Conservation (phyloP, 2,113 vertebrate genomes). For the Erythrolamprus reginae region DNA sequence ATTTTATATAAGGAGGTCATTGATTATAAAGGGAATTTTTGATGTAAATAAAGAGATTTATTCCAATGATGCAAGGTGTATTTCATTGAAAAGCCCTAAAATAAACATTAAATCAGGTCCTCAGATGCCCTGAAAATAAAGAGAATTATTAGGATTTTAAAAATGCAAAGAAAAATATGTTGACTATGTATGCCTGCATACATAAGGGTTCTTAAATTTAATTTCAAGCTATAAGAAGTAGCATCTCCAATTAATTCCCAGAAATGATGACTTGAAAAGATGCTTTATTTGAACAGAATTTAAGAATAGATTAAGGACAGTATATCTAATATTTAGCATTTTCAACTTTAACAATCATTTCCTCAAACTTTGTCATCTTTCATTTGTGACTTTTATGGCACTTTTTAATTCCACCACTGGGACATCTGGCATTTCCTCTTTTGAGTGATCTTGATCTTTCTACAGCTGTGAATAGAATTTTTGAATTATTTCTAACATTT, state of each 20-base stretch:
- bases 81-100: slow-evolving; percentile 20
- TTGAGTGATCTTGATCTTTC: too few species aligned
- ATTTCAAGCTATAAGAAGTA: background rate
- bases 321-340: too few species aligned
- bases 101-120: slow-evolving; percentile 37
- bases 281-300: background rate
- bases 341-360: too few species aligned
- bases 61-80: slow-evolving; percentile 36
- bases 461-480: too few species aligned
- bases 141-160: slow-evolving; percentile 30
- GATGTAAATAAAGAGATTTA: slow-evolving; percentile 49
- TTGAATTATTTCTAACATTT: too few species aligned
- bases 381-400: too few species aligned
- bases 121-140: slow-evolving; percentile 18
- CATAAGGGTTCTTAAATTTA: background rate
- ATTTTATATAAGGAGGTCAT: slow-evolving; percentile 44
- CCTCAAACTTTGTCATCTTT: too few species aligned
- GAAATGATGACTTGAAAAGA: background rate
- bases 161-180: background rate
- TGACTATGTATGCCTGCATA: background rate
- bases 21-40: slow-evolving; percentile 56
- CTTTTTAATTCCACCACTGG: too few species aligned
- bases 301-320: too few species aligned
- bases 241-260: background rate
- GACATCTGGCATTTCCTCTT: too few species aligned